These are phyloP conservation scores for Orestias chungarensis DNA, from an alignment of 2,797 vertebrate genomes.

Conservation along the genomic window DNA sequence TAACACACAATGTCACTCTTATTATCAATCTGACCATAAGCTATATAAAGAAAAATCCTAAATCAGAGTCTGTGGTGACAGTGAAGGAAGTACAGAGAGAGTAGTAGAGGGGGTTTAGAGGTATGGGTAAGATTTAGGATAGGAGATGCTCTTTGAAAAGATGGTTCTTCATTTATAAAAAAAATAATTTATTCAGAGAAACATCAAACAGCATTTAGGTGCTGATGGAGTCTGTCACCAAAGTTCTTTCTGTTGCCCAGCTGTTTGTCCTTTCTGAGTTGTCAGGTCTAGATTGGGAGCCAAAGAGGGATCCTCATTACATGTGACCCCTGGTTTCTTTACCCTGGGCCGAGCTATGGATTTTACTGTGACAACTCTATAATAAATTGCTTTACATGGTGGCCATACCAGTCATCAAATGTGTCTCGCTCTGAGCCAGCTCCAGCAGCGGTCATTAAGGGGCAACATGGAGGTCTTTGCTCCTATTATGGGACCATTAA, in stretches of 20 bases:
- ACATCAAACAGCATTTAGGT: background rate
- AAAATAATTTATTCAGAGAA: background rate
- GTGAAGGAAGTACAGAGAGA: too few species aligned
- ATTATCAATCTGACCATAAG: too few species aligned
- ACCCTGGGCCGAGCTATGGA: conserved; percentile 67
- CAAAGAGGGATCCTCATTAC: conserved; percentile 58
- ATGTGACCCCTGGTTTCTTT: conserved; percentile 74
- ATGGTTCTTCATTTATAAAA: too few species aligned
- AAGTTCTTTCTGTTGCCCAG: conserved; percentile 11
- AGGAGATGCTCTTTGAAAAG: too few species aligned
- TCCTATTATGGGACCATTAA: conserved; percentile 66
- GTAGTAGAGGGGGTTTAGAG: too few species aligned
- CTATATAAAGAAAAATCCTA: too few species aligned
- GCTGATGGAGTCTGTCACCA: background rate
- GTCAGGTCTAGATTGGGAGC: conserved; percentile 61
- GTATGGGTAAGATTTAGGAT: too few species aligned
- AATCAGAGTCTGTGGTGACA: too few species aligned
- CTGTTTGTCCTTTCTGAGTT: conserved; percentile 62
- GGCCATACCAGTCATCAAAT: conserved; percentile 53
- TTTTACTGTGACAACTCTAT: conserved; percentile 77
- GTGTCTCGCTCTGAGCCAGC: conserved; percentile 50
- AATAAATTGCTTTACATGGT: conserved; percentile 75
- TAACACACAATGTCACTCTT: too few species aligned
- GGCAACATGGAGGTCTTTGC: conserved; percentile 40
- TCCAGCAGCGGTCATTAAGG: conserved; percentile 73